Conservation (phyloP, 2,113 vertebrate species). For the Eulemur macaco region DNA sequence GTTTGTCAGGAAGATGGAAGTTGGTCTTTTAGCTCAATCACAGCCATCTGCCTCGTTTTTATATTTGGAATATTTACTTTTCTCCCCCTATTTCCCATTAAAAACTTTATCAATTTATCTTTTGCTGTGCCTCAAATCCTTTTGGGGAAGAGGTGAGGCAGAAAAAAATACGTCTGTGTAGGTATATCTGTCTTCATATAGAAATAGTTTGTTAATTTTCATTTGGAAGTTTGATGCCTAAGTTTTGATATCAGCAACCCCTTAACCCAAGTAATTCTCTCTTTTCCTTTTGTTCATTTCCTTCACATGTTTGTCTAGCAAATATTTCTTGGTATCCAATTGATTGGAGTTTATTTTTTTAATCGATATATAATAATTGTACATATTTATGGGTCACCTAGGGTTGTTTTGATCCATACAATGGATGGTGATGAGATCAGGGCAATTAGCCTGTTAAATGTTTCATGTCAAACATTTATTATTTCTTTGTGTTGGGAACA, state of each 20-base stretch:
- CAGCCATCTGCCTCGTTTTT: background rate
- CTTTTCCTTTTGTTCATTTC: background rate
- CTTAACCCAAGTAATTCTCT: background rate
- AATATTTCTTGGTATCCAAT: background rate
- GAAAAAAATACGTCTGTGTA: background rate
- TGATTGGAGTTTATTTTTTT: background rate
- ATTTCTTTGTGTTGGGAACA: background rate
- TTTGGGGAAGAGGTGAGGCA: background rate
- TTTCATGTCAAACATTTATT: background rate
- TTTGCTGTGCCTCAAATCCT: background rate
- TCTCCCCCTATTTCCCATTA: background rate
- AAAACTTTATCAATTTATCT: background rate
- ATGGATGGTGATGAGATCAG: background rate
- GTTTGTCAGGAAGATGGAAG: background rate
- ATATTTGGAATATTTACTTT: constrained; percentile 51
- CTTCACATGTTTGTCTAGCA: background rate
- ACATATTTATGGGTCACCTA: background rate
- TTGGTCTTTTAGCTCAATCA: background rate
- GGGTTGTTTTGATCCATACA: background rate
- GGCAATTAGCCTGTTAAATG: background rate
- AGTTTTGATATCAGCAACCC: background rate
- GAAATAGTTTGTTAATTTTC: background rate
- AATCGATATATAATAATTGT: background rate
- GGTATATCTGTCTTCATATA: background rate
- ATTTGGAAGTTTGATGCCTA: background rate